phyloP scores from a whole-genome alignment of 2,888 invertebrate species.

The Synanthedon andrenaeformis region DNA sequence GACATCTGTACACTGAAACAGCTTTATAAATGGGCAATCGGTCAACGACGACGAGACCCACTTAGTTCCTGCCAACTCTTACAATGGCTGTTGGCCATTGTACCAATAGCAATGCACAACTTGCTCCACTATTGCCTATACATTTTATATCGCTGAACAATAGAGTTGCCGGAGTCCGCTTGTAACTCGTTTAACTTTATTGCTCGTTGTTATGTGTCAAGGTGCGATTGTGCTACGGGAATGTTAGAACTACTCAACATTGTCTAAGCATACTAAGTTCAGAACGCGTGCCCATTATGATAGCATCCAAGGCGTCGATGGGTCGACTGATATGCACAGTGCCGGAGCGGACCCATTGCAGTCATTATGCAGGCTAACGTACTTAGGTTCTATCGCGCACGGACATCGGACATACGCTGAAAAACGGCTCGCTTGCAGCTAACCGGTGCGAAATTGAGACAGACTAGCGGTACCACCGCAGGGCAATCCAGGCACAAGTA shows the following conservation, averaged over 20 bases:
- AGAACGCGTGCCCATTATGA: conserved; percentile 20
- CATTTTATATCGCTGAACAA: conserved; percentile 26
- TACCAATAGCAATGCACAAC: conserved; percentile 12
- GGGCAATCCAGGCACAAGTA: conserved; percentile 31
- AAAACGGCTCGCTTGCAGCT: conserved; percentile 23
- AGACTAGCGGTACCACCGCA: conserved; percentile 40
- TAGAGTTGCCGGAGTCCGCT: conserved; percentile 22
- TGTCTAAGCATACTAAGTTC: conserved; percentile 17
- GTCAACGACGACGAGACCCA: conserved; percentile 41
- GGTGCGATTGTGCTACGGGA: conserved; percentile 15
- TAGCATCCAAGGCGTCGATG: conserved; percentile 23
- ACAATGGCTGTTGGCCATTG: conserved; percentile 38
- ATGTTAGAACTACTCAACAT: conserved; percentile 30
- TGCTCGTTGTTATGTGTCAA: conserved; percentile 22
- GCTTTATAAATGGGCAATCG: conserved; percentile 40
- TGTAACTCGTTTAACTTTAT: conserved; percentile 24
- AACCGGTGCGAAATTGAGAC: conserved; percentile 18
- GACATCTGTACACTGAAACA: conserved; percentile 13
- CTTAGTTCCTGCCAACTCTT: conserved; percentile 55
- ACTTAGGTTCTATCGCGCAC: conserved; percentile 22
- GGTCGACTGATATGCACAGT: conserved; percentile 20
- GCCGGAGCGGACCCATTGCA: conserved; percentile 16
- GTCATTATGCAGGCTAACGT: conserved; percentile 29
- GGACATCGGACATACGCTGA: conserved; percentile 29
- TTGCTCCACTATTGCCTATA: neutral